phyloP scores from a whole-genome alignment of 2,113 vertebrate species.

The Bothrops jararaca region DNA sequence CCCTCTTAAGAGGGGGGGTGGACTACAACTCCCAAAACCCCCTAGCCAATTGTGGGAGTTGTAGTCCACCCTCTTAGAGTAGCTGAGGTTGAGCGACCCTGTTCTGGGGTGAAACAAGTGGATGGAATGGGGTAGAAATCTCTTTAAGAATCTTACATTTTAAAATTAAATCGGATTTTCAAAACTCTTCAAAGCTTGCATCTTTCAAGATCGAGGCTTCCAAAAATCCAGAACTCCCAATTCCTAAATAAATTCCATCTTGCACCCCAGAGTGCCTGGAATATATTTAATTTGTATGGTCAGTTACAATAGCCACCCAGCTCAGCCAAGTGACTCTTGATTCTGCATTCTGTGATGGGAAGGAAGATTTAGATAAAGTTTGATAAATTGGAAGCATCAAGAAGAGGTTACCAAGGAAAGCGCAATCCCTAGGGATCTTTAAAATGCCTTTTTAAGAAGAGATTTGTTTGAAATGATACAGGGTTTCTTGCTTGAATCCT shows the following conservation, averaged over 20 bases:
- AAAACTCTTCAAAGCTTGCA: no score
- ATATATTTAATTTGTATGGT: neutral
- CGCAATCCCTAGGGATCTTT: neutral
- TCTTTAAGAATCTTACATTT: neutral
- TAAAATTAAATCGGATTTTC: no score
- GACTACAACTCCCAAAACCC: neutral
- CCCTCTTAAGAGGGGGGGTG: neutral
- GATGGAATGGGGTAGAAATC: neutral
- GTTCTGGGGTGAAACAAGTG: neutral
- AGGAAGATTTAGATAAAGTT: neutral
- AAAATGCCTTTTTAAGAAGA: neutral
- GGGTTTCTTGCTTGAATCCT: neutral
- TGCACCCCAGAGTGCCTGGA: neutral
- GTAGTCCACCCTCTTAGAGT: neutral
- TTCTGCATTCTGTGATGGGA: neutral
- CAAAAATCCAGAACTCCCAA: neutral
- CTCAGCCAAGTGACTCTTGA: neutral
- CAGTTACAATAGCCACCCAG: neutral
- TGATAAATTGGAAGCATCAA: no score
- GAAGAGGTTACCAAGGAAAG: neutral
- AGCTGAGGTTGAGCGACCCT: fast-evolving
- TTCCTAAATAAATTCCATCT: neutral
- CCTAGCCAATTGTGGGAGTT: neutral
- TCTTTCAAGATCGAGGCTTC: no score
- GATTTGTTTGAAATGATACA: neutral